Percentiles rank a stretch among this genome's conserved stretches.
Evolutionary conservation across 2,113 vertebrate genomes (phyloP).

Genomic region (Haemorhous mexicanus): DNA sequence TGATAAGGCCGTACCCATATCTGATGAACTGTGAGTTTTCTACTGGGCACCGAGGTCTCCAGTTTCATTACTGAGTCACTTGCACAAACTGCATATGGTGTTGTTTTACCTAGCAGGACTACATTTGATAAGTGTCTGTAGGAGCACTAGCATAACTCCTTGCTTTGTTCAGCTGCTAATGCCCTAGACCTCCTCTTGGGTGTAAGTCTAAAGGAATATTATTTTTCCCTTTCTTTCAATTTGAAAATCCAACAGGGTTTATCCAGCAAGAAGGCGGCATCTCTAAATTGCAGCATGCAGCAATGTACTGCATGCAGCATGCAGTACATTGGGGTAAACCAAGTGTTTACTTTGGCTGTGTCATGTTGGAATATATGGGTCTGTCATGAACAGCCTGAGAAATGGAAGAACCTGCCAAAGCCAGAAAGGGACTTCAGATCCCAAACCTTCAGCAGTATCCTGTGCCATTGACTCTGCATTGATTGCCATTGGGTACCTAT

Average conservation of each 20-base stretch:
- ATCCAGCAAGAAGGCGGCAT: background rate
- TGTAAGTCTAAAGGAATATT: background rate
- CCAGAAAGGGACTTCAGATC: background rate
- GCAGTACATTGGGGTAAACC: background rate
- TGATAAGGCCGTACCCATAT: constrained; percentile 24
- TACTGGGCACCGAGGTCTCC: background rate
- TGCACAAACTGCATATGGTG: background rate
- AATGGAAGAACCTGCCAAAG: background rate
- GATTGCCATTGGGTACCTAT: background rate
- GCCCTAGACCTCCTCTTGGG: background rate
- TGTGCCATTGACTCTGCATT: background rate
- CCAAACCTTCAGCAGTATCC: background rate
- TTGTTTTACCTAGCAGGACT: background rate
- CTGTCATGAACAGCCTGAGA: constrained; percentile 5
- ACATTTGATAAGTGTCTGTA: background rate
- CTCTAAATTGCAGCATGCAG: background rate
- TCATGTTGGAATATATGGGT: background rate
- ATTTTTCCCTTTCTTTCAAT: constrained; percentile 25
- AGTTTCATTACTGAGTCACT: background rate
- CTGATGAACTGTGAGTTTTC: background rate
- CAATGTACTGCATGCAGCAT: too few species aligned
- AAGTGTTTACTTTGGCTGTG: background rate
- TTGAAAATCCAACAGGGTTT: constrained; percentile 24
- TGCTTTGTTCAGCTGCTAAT: background rate
- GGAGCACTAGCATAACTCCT: background rate